phyloP scores from a whole-genome alignment of 1,140 invertebrate species.

The Hetaerina americana region DNA sequence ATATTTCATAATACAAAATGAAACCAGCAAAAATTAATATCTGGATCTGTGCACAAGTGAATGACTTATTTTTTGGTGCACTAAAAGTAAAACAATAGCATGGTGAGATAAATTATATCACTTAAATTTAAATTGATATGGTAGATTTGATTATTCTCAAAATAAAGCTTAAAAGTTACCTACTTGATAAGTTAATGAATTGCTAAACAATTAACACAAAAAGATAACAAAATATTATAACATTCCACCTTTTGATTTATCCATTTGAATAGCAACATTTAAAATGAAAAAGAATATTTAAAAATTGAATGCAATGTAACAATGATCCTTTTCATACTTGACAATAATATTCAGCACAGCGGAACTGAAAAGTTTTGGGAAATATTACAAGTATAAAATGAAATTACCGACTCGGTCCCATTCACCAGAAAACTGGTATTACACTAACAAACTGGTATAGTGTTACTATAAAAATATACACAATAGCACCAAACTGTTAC shows the following conservation, averaged over 20 bases:
- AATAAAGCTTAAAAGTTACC: not conserved
- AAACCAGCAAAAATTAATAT: not conserved
- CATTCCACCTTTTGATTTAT: not conserved
- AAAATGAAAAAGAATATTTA: not conserved
- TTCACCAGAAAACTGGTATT: not conserved
- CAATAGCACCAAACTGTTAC: not conserved
- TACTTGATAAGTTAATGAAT: not conserved
- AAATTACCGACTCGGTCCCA: not conserved
- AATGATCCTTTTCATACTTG: not conserved
- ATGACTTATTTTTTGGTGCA: too few species aligned
- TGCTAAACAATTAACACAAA: not conserved
- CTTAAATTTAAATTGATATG: not conserved
- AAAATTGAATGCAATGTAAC: not conserved
- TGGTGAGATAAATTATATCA: not conserved
- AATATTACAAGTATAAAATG: not conserved
- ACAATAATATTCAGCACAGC: not conserved
- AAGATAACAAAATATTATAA: not conserved
- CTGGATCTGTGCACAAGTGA: not conserved
- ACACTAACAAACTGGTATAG: not conserved
- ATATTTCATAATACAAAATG: not conserved
- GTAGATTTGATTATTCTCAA: not conserved
- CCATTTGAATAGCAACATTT: not conserved
- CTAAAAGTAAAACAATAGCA: not conserved
- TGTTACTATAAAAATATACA: conserved; percentile 1
- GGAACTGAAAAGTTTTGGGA: not conserved